phyloP scores from a whole-genome alignment of 2,113 vertebrate genomes.

The Lanius ludovicianus region DNA sequence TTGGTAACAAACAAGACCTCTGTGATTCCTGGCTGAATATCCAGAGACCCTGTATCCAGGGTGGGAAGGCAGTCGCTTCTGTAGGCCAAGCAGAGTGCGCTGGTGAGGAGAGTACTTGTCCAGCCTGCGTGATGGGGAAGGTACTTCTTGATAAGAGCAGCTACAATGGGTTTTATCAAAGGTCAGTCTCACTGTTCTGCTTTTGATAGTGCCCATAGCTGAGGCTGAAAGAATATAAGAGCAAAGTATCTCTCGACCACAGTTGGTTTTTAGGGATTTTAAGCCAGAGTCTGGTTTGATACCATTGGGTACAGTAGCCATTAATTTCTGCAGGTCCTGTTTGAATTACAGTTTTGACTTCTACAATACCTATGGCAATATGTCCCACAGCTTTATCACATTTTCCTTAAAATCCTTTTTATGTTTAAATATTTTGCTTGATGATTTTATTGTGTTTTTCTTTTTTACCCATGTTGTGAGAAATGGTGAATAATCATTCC shows the following conservation, averaged over 20 bases:
- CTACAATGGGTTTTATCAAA: not conserved
- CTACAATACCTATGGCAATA: not conserved
- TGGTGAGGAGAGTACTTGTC: not conserved
- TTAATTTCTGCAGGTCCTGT: not conserved
- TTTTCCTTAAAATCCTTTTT: not conserved
- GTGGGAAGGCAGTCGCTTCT: not conserved
- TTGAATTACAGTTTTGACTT: not conserved
- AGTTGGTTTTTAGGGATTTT: not conserved
- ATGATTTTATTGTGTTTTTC: not conserved
- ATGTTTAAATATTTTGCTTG: not conserved
- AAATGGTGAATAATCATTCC: not conserved
- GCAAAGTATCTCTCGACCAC: not conserved
- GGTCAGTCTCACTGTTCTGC: not conserved
- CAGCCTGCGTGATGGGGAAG: not conserved
- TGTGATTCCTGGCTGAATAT: not conserved
- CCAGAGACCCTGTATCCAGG: not conserved
- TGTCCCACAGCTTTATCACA: not conserved
- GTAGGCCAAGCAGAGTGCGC: accelerated
- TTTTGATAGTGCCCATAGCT: not conserved
- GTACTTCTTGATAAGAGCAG: not conserved
- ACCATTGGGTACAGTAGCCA: not conserved
- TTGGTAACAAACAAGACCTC: not conserved
- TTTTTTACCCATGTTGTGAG: not conserved
- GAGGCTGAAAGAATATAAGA: not conserved
- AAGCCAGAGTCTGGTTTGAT: not conserved